phyloP scores from a whole-genome alignment of 2,797 vertebrate genomes.

The Trematomus bernacchii region DNA sequence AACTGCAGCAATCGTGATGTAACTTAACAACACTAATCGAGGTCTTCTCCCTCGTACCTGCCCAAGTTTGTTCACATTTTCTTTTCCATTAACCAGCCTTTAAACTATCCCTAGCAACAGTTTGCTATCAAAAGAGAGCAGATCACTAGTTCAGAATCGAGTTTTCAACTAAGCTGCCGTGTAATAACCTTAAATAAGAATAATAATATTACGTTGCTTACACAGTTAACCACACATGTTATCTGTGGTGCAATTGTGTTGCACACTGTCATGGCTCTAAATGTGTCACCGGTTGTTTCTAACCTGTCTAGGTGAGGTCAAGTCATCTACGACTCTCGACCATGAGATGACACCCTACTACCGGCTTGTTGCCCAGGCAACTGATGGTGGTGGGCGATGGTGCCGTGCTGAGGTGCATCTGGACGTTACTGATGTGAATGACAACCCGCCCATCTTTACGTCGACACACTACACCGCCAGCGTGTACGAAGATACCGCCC shows the following conservation, averaged over 20 bases:
- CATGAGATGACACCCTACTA: slow-evolving; percentile 90
- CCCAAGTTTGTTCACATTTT: too few species aligned
- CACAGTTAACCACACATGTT: background rate
- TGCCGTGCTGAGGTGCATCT: slow-evolving; percentile 90
- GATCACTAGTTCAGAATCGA: too few species aligned
- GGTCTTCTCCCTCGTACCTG: too few species aligned
- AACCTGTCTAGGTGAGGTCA: slow-evolving; percentile 89
- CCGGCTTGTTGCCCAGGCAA: slow-evolving; percentile 89
- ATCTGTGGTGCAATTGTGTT: background rate
- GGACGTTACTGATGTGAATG: slow-evolving; percentile 94
- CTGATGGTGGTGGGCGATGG: slow-evolving; percentile 92
- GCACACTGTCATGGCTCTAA: background rate
- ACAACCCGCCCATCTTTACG: slow-evolving; percentile 93
- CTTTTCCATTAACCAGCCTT: too few species aligned
- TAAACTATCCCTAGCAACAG: too few species aligned
- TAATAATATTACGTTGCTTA: background rate
- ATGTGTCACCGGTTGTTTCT: slow-evolving; percentile 14
- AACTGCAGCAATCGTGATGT: too few species aligned
- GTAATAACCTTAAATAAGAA: too few species aligned
- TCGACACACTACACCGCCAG: slow-evolving; percentile 88
- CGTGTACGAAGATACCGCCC: slow-evolving; percentile 93
- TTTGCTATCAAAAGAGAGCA: too few species aligned
- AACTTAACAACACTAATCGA: too few species aligned
- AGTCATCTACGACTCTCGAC: slow-evolving; percentile 89
- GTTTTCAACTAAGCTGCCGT: too few species aligned